These are phyloP conservation scores for Muscicapa striata DNA, from an alignment of 2,797 vertebrate genomes.

Conservation along the genomic window DNA sequence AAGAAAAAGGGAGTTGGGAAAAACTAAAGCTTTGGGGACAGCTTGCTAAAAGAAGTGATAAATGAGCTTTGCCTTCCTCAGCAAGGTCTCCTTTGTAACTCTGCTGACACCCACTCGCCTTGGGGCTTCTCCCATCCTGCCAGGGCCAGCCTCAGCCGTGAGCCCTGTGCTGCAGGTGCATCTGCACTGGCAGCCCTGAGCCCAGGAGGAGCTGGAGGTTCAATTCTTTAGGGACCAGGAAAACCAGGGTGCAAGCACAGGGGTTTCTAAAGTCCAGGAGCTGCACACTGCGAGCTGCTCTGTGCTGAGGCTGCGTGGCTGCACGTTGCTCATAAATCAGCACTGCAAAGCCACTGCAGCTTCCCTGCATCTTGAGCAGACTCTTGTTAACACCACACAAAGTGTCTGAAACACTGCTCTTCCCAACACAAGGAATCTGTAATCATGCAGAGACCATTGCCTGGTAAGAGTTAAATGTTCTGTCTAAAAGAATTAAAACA, in stretches of 20 bases:
- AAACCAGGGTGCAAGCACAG: neutral
- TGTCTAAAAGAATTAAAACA: neutral
- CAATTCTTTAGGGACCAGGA: neutral
- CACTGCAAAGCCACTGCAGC: fast-evolving
- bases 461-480: neutral
- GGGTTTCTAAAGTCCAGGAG: neutral
- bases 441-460: neutral
- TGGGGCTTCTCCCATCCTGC: neutral
- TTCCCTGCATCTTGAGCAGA: neutral
- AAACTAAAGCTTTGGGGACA: neutral
- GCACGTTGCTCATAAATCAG: neutral
- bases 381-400: neutral
- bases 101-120: neutral
- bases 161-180: neutral
- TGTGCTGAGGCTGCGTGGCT: neutral
- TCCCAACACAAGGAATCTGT: neutral
- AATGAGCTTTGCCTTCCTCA: constrained; percentile 7
- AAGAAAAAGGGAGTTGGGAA: neutral
- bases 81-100: neutral
- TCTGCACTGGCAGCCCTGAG: neutral
- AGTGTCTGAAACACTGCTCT: neutral
- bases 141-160: neutral
- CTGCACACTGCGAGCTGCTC: neutral
- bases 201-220: fast-evolving
- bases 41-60: neutral